These are phyloP conservation scores for Fissipunctia ypsillon DNA, from an alignment of 2,888 invertebrate genomes.

Conservation along the genomic window DNA sequence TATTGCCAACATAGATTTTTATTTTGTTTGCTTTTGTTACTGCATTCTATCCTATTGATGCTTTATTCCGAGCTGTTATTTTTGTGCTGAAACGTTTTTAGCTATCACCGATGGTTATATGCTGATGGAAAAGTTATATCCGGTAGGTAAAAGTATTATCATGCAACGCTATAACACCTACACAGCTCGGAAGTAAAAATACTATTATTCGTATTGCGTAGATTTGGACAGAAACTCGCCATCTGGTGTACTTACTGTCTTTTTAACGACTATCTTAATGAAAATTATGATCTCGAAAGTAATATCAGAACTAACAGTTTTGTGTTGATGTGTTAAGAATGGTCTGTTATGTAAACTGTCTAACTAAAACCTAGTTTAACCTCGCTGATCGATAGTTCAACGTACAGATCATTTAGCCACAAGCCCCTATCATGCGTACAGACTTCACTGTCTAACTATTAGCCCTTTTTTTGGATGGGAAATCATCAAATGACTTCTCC, in stretches of 20 bases:
- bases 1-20: slow-evolving; percentile 54
- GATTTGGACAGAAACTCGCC: background rate
- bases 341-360: background rate
- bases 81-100: slow-evolving; percentile 22
- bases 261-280: background rate
- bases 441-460: background rate
- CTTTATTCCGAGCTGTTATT: slow-evolving; percentile 13
- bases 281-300: background rate
- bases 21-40: slow-evolving; percentile 38
- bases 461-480: no score
- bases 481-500: no score
- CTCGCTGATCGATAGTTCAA: background rate
- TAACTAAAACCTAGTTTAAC: background rate
- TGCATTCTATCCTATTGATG: slow-evolving; percentile 11
- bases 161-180: background rate
- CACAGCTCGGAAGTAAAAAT: background rate
- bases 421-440: background rate
- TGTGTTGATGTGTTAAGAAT: background rate
- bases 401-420: background rate
- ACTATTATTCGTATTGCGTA: no score
- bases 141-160: background rate
- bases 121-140: slow-evolving; percentile 40
- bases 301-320: no score
- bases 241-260: background rate
- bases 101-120: slow-evolving; percentile 11